These are phyloP conservation scores for Drosophila fulvimacula DNA, from an alignment of 2,888 invertebrate species.

Conservation along the genomic window DNA sequence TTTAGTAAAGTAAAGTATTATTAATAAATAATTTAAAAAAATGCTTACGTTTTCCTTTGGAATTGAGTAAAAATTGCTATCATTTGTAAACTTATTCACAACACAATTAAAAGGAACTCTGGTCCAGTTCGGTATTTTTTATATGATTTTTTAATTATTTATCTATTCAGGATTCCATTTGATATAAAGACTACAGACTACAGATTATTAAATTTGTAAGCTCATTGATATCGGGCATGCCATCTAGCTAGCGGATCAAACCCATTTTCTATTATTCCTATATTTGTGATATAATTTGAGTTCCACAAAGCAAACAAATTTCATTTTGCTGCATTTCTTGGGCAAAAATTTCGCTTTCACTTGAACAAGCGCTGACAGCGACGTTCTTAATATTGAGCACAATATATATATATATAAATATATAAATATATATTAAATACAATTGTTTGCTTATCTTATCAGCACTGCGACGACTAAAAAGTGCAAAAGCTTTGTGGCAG, in stretches of 20 bases:
- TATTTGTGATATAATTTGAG: neutral
- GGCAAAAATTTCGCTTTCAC: conserved; percentile 48
- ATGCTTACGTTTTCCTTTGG: too few species aligned
- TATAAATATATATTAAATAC: conserved; percentile 13
- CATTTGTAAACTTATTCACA: too few species aligned
- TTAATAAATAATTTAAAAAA: too few species aligned
- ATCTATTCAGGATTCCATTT: too few species aligned
- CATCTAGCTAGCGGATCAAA: neutral
- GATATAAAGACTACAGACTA: too few species aligned
- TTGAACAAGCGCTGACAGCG: conserved; percentile 9
- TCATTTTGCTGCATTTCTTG: conserved; percentile 24
- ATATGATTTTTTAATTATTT: too few species aligned
- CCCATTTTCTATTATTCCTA: neutral
- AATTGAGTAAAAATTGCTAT: too few species aligned
- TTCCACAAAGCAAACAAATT: neutral
- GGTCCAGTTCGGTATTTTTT: too few species aligned
- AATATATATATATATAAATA: neutral
- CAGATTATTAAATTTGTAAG: too few species aligned
- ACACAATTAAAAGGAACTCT: too few species aligned
- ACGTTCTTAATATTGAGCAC: conserved; percentile 4
- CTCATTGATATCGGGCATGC: too few species aligned
- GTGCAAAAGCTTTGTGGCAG: conserved; percentile 41
- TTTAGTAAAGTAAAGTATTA: too few species aligned
- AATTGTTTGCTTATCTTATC: conserved; percentile 51
- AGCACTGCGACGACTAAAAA: conserved; percentile 44